phyloP scores from a whole-genome alignment of 2,113 vertebrate species.

The rat (Rattus norvegicus) region GRCr8 NC_086019.1:114888501-114889000 shows the following conservation, averaged over 20 bases:
- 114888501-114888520: neutral
- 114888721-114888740: neutral
- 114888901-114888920: neutral
- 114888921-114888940: neutral
- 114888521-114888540: neutral
- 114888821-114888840: neutral
- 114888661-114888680: neutral
- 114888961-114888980: neutral
- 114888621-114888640: neutral
- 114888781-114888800: neutral
- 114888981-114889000: neutral
- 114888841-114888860: neutral
- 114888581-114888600: neutral
- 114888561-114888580: neutral
- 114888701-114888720: neutral
- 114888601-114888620: neutral
- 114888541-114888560: neutral
- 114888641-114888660: neutral
- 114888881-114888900: neutral
- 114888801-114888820: accelerated
- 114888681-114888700: too few relatives aligned
- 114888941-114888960: neutral
- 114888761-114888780: neutral
- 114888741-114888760: neutral
- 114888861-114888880: neutral